phyloP scores from a whole-genome alignment of 1,140 invertebrate species.

The Ceratitis capitata region DNA sequence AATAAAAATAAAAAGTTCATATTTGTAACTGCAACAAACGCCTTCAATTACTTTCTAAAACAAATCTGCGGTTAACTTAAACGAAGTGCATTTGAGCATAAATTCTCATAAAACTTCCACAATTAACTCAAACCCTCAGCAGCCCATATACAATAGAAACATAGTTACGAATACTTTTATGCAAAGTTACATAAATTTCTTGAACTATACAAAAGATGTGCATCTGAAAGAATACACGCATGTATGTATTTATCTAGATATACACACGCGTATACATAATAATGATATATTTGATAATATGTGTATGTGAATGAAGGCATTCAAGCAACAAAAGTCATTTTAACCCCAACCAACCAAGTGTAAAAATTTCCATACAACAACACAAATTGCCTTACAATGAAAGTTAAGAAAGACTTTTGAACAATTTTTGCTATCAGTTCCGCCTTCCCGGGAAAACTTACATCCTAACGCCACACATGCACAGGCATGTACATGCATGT shows the following conservation, averaged over 20 bases:
- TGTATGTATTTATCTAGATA: neutral
- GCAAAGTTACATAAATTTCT: neutral
- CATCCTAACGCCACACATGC: neutral
- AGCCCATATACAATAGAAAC: no score
- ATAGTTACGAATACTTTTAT: neutral
- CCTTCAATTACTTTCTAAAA: neutral
- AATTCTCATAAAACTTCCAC: slow-evolving; percentile 5
- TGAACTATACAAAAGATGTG: neutral
- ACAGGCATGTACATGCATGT: neutral
- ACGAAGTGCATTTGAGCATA: neutral
- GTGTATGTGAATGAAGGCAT: neutral
- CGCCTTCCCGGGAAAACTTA: neutral
- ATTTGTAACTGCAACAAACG: neutral
- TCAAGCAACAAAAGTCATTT: slow-evolving; percentile 9
- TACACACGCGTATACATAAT: neutral
- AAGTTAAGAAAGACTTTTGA: neutral
- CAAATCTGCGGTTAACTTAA: neutral
- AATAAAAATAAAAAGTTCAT: neutral
- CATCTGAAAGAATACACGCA: neutral
- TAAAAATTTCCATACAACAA: slow-evolving; percentile 20
- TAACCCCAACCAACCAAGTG: slow-evolving; percentile 13
- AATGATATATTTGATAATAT: no score
- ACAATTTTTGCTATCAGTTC: neutral
- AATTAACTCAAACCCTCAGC: neutral
- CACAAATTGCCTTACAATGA: slow-evolving; percentile 10